Evolutionary conservation across 2,113 vertebrate genomes (phyloP).

Genomic region (Xenopus tropicalis): UCB_Xtro_10.0 CM004444.2:90898001-90898500

Average conservation of each 20-base stretch:
- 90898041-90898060: too few relatives aligned
- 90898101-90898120: too few relatives aligned
- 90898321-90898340: slow-evolving; percentile 96
- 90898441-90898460: slow-evolving; percentile 69
- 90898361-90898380: slow-evolving; percentile 77
- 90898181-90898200: too few relatives aligned
- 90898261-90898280: slow-evolving; percentile 84
- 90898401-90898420: slow-evolving; percentile 59
- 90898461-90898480: slow-evolving; percentile 85
- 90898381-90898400: slow-evolving; percentile 55
- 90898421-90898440: slow-evolving; percentile 37
- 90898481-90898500: slow-evolving; percentile 95
- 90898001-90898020: too few relatives aligned
- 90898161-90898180: too few relatives aligned
- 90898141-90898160: too few relatives aligned
- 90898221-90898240: not conserved
- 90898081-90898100: too few relatives aligned
- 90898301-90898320: slow-evolving; percentile 87
- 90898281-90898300: slow-evolving; percentile 81
- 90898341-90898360: slow-evolving; percentile 94
- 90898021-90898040: too few relatives aligned
- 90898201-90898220: too few relatives aligned
- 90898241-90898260: slow-evolving; percentile 44
- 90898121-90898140: too few relatives aligned
- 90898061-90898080: too few relatives aligned